phyloP scores from a whole-genome alignment of 2,888 invertebrate species.

The Watsonalla binaria region DNA sequence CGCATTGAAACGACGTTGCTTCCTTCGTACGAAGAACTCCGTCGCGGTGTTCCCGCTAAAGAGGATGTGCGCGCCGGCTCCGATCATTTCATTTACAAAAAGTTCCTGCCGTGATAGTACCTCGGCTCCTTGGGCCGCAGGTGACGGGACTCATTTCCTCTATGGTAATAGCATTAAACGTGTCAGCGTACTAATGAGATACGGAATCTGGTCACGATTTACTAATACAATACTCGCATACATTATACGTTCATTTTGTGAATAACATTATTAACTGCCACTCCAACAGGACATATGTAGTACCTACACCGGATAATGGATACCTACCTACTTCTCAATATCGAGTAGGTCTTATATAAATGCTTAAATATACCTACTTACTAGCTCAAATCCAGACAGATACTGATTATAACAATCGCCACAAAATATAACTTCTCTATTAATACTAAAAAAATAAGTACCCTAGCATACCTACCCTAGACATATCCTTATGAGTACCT shows the following conservation, averaged over 20 bases:
- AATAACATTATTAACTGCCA: conserved; percentile 9
- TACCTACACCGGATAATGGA: conserved; percentile 9
- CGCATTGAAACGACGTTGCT: conserved; percentile 58
- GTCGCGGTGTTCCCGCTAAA: conserved; percentile 57
- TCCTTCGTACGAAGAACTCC: conserved; percentile 68
- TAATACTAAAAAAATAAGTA: no score
- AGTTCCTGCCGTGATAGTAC: conserved; percentile 51
- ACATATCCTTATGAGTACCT: no score
- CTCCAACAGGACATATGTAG: conserved; percentile 14
- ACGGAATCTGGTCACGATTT: conserved; percentile 44
- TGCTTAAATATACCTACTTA: no score
- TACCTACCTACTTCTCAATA: conserved; percentile 7
- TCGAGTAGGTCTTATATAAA: background rate
- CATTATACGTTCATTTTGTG: conserved; percentile 10
- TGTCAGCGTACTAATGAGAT: conserved; percentile 64
- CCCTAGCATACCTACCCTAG: no score
- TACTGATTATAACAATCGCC: no score
- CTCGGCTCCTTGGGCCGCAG: conserved; percentile 53
- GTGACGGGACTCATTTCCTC: conserved; percentile 52
- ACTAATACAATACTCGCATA: conserved; percentile 27
- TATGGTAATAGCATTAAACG: conserved; percentile 57
- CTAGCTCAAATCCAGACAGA: no score
- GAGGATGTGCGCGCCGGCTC: conserved; percentile 61
- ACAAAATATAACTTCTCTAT: no score
- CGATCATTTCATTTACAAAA: conserved; percentile 62